Evolutionary conservation across 2,888 invertebrate genomes (phyloP), one percentile per base, ranked within the genome.

Genomic region (Isoperla grammatica): DNA sequence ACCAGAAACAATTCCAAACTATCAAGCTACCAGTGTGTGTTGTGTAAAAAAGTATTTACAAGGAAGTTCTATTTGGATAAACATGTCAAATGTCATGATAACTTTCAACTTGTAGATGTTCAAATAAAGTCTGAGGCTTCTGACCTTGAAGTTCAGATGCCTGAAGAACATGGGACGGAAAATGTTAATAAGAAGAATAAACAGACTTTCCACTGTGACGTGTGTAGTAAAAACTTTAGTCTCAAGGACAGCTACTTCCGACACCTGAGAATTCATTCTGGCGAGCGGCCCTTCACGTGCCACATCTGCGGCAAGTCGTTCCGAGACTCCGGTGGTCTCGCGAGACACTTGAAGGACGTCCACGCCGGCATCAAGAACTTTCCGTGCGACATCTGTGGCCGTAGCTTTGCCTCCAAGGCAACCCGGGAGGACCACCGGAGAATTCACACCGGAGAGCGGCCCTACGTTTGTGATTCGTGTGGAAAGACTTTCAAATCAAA

Each of bases 231-330:
- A 23, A 42, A 43, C 19, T 62, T 64, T 19, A 12, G 39, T 4
- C 23, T 59, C n/a, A 62, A 62, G 17, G 57, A 59, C 20, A 62
- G 57, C 19, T 62, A 42, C 17, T 39, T 49, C 11, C 68, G 71
- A 1, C 82, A 83, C 66, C 69, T 76, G 71, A 73, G 75, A 61
- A 74, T 73, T 42, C 75, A 75, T 49, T 71, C 69, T 6, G 84
- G 84, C 1, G 85, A 84, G 71, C 75, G 82, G 49, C 82, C 84
- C 1, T 84, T 80, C 71, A 81, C 82, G 1, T 85, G 85, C 68
- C 83, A 85, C 70, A 69, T 83, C 17, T 85, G 85, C 70, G 85
- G 84, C 2, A 83, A 82, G 66, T 81, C 81, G 68, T 85, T 85
- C 72, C 76, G 85, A 19, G 80, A 84, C n/a, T 82, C 82, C 13